These are phyloP conservation scores for Oxycera nigricornis DNA, from an alignment of 2,888 invertebrate genomes.

Conservation along the genomic window DNA sequence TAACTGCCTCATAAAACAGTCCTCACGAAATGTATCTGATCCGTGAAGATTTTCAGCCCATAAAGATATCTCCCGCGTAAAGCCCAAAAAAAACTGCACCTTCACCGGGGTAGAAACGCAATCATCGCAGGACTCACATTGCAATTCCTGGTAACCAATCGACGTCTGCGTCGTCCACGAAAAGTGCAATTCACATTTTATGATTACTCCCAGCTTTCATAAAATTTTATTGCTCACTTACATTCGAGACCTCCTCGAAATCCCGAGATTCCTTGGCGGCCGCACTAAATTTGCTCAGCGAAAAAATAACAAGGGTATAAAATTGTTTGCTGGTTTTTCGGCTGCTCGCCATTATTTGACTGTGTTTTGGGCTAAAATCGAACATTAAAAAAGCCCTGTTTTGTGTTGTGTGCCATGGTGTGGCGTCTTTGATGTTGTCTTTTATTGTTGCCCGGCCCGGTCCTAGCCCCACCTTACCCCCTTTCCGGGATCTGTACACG, in stretches of 20 bases:
- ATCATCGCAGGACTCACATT: not conserved
- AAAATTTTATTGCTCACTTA: constrained; percentile 23
- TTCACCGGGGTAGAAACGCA: not conserved
- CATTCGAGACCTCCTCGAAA: constrained; percentile 8
- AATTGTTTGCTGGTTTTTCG: constrained; percentile 11
- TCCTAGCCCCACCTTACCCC: no score
- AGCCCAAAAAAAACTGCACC: not conserved
- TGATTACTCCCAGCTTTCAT: not conserved
- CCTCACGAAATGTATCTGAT: not conserved
- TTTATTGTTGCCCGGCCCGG: no score
- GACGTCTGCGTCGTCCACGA: not conserved
- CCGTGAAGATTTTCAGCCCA: not conserved
- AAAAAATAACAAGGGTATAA: constrained; percentile 6
- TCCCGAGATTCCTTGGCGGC: not conserved
- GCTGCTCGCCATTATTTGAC: not conserved
- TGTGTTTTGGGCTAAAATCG: not conserved
- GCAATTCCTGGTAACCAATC: not conserved
- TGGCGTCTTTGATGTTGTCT: no score
- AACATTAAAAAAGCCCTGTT: not conserved
- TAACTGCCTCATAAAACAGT: no score
- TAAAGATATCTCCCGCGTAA: not conserved
- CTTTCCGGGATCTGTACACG: no score
- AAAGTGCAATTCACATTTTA: constrained; percentile 11
- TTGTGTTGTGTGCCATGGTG: not conserved
- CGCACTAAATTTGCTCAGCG: not conserved